phyloP scores from a whole-genome alignment of 2,113 vertebrate species.

The Diglossa brunneiventris region DNA sequence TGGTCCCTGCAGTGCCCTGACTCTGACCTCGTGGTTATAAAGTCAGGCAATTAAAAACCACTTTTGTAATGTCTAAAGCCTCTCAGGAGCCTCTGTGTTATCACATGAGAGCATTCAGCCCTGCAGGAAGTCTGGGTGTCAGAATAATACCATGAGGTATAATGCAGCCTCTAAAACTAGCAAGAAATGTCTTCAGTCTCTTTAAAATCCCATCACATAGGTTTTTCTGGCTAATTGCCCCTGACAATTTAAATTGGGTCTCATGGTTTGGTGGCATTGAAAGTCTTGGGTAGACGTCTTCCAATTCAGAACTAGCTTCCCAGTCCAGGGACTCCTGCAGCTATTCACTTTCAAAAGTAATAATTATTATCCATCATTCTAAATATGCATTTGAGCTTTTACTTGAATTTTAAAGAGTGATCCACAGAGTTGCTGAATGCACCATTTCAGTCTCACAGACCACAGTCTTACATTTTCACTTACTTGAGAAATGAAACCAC shows the following conservation, averaged over 20 bases:
- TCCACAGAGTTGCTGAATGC: not conserved
- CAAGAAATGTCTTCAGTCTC: not conserved
- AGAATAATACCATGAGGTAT: not conserved
- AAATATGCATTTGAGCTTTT: not conserved
- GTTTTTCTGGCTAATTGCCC: not conserved
- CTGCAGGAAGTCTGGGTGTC: not conserved
- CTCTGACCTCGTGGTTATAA: not conserved
- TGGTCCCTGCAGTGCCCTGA: fast-evolving
- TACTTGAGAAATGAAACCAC: constrained; percentile 14
- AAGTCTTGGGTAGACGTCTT: not conserved
- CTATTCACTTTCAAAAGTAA: not conserved
- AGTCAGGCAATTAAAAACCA: not conserved
- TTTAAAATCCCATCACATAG: not conserved
- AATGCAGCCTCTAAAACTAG: not conserved
- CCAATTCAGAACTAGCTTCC: not conserved
- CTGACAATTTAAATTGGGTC: not conserved
- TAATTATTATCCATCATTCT: not conserved
- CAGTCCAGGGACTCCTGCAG: not conserved
- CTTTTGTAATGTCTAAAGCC: not conserved
- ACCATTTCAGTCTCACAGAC: not conserved
- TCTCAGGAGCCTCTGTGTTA: not conserved
- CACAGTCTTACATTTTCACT: constrained; percentile 8
- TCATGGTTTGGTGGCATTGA: not conserved
- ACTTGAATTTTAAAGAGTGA: not conserved
- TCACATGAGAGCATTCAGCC: not conserved